Conservation (phyloP, 2,797 vertebrate genomes). For the Sphenopsis melanotis region DNA sequence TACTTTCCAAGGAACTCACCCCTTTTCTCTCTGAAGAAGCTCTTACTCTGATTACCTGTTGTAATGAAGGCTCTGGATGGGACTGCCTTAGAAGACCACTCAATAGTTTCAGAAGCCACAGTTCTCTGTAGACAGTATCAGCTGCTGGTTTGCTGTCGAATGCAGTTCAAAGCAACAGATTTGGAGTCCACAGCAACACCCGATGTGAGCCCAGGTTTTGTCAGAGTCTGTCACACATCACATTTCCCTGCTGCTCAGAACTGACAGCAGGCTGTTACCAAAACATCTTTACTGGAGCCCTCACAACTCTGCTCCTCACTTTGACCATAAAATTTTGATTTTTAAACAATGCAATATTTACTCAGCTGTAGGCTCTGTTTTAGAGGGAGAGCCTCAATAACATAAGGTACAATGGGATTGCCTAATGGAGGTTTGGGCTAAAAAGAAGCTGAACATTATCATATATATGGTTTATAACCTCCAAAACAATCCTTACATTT, state of each 20-base stretch:
- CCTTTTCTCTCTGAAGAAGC: background rate
- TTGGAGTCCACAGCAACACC: background rate
- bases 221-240: background rate
- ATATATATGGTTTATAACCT: background rate
- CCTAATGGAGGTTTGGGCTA: background rate
- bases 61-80: background rate
- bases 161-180: background rate
- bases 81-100: background rate
- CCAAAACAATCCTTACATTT: background rate
- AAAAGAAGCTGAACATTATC: background rate
- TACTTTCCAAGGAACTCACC: background rate
- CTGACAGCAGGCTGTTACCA: background rate
- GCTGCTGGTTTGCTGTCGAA: background rate
- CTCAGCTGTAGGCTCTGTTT: background rate
- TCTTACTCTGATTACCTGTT: slow-evolving; percentile 10
- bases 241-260: background rate
- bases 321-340: background rate
- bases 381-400: background rate
- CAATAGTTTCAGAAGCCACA: background rate
- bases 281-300: background rate
- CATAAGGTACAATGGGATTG: background rate
- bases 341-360: background rate
- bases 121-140: background rate
- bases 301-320: background rate
- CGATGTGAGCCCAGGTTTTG: background rate